These are phyloP conservation scores for Gadopsis bispinosus DNA, from an alignment of 2,797 vertebrate genomes.

Conservation along the genomic window DNA sequence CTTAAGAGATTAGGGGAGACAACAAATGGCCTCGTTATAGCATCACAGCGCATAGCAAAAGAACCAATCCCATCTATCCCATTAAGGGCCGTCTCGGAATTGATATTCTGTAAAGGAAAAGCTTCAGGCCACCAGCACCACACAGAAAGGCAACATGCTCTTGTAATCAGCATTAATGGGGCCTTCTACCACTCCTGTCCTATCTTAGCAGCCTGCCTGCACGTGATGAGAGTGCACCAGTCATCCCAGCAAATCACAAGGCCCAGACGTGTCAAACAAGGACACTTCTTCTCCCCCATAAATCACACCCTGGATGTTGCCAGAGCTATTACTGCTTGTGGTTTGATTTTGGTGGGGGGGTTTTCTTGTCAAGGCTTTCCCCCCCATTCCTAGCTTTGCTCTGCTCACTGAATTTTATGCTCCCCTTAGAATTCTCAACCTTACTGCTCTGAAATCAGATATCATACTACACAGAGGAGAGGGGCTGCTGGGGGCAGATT, in stretches of 20 bases:
- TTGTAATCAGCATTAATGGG: slow-evolving; percentile 72
- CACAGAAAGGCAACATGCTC: slow-evolving; percentile 47
- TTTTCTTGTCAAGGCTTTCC: slow-evolving; percentile 14
- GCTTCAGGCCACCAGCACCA: slow-evolving; percentile 31
- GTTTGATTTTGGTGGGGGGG: slow-evolving; percentile 40
- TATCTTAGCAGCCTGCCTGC: slow-evolving; percentile 47
- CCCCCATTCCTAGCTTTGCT: slow-evolving; percentile 5
- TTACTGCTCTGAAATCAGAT: slow-evolving; percentile 51
- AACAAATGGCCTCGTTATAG: slow-evolving; percentile 38
- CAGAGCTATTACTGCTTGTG: slow-evolving; percentile 57
- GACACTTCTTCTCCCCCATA: slow-evolving; percentile 69
- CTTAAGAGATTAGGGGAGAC: slow-evolving; percentile 63
- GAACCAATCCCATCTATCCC: slow-evolving; percentile 46
- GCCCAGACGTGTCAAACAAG: slow-evolving; percentile 67
- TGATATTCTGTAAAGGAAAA: slow-evolving; percentile 55
- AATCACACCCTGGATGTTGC: slow-evolving; percentile 66
- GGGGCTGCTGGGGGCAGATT: slow-evolving; percentile 44
- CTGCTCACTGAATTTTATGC: slow-evolving; percentile 49
- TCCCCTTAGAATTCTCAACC: slow-evolving; percentile 46
- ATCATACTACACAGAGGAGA: slow-evolving; percentile 19
- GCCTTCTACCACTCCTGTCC: slow-evolving; percentile 39
- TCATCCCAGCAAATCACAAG: slow-evolving; percentile 73
- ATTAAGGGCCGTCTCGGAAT: slow-evolving; percentile 56
- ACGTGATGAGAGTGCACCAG: slow-evolving; percentile 55
- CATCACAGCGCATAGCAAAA: slow-evolving; percentile 22